Conservation (phyloP, 2,797 vertebrate species). For the Molossus alvarezi region DNA sequence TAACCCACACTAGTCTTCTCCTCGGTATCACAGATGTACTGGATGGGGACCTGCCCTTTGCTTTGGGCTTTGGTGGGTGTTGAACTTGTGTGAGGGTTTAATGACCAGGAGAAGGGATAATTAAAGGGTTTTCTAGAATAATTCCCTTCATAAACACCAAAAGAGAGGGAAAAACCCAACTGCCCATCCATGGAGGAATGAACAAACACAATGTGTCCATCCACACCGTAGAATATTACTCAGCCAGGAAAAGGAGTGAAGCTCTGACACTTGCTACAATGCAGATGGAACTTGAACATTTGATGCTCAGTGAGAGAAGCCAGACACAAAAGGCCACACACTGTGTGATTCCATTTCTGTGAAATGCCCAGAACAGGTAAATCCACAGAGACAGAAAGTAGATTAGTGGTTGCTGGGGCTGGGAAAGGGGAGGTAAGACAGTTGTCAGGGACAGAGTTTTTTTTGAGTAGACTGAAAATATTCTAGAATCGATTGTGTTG, state of each 20-base stretch:
- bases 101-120: background rate
- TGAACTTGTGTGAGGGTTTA: background rate
- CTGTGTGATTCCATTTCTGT: accelerated
- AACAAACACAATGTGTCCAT: accelerated
- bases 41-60: accelerated
- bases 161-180: too few relatives aligned
- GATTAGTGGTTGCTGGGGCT: background rate
- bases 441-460: background rate
- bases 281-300: background rate
- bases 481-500: background rate
- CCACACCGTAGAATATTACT: accelerated
- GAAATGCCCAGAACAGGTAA: background rate
- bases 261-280: accelerated
- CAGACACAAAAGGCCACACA: background rate
- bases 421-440: background rate
- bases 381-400: too few relatives aligned
- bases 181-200: accelerated
- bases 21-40: accelerated
- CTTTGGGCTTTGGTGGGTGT: background rate
- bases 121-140: background rate
- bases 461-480: background rate
- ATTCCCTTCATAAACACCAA: background rate
- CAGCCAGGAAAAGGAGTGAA: background rate
- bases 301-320: background rate
- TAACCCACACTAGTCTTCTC: too few relatives aligned